Base-by-base conservation (phyloP, 30 jellyfish, hydroid and myxozoan species). In the Turritopsis rubra region DNA sequence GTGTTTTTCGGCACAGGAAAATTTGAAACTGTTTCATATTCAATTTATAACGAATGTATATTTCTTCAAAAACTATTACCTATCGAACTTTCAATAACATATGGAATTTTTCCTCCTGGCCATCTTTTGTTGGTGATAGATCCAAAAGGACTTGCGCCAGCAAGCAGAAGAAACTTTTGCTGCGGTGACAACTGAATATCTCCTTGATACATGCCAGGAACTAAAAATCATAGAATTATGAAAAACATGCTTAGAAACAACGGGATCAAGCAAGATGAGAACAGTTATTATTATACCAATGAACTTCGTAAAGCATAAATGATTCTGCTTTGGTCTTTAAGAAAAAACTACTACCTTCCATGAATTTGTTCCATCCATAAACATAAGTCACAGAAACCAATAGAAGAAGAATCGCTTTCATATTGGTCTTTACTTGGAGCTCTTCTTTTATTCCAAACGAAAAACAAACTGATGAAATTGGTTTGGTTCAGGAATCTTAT, bases 111-210 rank as follows among this genome's bases (percentile, higher is more conserved):
- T 17, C 65, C 65, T 0, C 65, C 65, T 17, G 87, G 52, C 87
- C 87, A 80, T n/a, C 87, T 53, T 80, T 21, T 80, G 21, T 41
- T 84, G 17, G 17, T 27, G 87, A 80, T 80, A 16, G 87, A 80
- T 23, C 87, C 87, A 1, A 80, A 80, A 17, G 85, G 72, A 1
- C 28, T 77, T 25, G 71, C 30, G 28, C 54, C 71, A 30, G 30
- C 54, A 25, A 26, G 41, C 9, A 77, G 24, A 22, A 28, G 41
- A 17, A 52, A 21, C 18, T 21, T 52, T 80, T 80, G 81, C 24
- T 41, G 25, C 21, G 78, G 81, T 16, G 87, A 16, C 52, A 80
- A 53, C 79, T 52, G 53, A 26, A 80, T 80, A 53, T 80, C 87
- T 17, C 87, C 87, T 26, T 80, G 79, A 53, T 80, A 80, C 81